Evolutionary conservation across 2,888 invertebrate genomes (phyloP), one percentile per base, ranked within the genome.

Genomic region (Chloromyia formosa): DNA sequence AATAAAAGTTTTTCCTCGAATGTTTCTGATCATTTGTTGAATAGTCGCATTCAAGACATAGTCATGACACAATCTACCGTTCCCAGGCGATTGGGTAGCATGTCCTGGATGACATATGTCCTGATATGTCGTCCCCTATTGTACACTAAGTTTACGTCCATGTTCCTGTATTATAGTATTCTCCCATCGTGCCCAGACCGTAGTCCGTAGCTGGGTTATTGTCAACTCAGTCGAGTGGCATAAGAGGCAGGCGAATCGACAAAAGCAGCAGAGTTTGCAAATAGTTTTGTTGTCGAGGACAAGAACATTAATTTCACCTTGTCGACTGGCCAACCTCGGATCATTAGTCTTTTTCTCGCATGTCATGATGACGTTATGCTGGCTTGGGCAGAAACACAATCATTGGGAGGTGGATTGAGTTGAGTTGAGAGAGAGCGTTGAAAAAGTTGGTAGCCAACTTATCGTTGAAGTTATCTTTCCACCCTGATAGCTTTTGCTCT

Each of bases 301-400:
- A 68, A 66, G 74, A 74, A 74, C 74, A 74, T 74, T 74, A 74
- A 74, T 74, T 74, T 74, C 68, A 74, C 66, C 74, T 74, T 74
- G 74, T 74, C 74, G 68, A 74, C 66, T 56, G 68, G 58, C 68
- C 60, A 42, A 68, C 68, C 68, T 74, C 58, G 58, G 42, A 56
- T 74, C 74, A 68, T 74, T 74, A 74, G 74, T 68, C 74, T 74
- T 74, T 74, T 74, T 74, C 45, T 74, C 68, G 58, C 58, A 74
- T 66, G 66, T 74, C 74, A 74, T 66, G 66, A 9, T 14, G 23
- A 49, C 16, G 22, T n/a, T 49, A n/a, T 49, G 3, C 49, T 49
- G 2, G 49, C 3, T 49, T 12, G 49, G 27, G 27, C 7, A 4
- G 27, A 35, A 35, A 35, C 12, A 49, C 12, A 12, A 49, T 12